These are phyloP conservation scores for Neoarius graeffei DNA, from an alignment of 2,113 vertebrate species.

Conservation along the genomic window DNA sequence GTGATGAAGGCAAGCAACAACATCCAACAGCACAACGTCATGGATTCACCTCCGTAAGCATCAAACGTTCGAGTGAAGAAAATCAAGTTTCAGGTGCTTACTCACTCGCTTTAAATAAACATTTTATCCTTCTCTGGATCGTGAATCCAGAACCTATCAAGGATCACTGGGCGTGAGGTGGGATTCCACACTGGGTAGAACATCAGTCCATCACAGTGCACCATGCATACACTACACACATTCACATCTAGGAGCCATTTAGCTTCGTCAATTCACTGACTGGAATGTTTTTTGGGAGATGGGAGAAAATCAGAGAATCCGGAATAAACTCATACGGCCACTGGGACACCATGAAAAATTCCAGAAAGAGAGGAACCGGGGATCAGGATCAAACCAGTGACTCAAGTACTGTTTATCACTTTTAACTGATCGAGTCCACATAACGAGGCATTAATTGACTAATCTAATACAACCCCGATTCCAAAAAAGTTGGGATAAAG, in stretches of 20 bases:
- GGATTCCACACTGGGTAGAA: background rate
- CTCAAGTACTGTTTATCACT: background rate
- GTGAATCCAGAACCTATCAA: background rate
- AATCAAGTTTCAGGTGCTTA: background rate
- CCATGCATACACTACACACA: background rate
- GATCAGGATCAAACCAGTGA: background rate
- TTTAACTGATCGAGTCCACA: background rate
- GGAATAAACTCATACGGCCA: background rate
- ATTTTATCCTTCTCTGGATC: background rate
- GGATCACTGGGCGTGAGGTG: background rate
- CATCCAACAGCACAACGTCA: too few relatives aligned
- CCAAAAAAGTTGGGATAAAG: too few relatives aligned
- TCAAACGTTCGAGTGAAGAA: too few relatives aligned
- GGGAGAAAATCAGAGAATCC: background rate
- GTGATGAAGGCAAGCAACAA: too few relatives aligned
- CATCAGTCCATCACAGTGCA: background rate
- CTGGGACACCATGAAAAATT: background rate
- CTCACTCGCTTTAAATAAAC: background rate
- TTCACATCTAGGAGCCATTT: background rate
- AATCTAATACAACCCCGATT: too few relatives aligned
- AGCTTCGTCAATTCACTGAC: background rate
- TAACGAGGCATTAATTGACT: background rate
- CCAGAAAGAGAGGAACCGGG: background rate
- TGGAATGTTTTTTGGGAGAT: background rate
- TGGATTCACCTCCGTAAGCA: too few relatives aligned